Evolutionary conservation across 2,888 invertebrate genomes (phyloP).

Genomic region (Sphinx pinastri): DNA sequence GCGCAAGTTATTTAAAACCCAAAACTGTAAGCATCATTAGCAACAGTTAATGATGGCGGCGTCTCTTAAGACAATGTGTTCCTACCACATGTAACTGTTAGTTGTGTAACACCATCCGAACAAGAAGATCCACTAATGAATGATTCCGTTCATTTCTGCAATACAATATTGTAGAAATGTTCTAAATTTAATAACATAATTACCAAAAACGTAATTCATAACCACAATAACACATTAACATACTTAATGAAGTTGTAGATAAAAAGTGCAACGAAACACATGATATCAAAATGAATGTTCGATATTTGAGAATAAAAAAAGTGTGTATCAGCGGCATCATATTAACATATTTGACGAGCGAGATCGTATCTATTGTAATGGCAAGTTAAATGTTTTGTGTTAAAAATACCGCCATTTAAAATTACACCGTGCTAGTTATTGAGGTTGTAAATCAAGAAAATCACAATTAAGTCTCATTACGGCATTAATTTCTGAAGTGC

Average conservation of each 20-base stretch:
- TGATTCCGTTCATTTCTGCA: background rate
- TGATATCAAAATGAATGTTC: background rate
- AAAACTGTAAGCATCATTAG: slow-evolving; percentile 82
- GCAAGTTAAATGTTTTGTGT: slow-evolving; percentile 15
- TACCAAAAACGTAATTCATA: background rate
- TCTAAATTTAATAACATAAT: background rate
- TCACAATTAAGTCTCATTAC: slow-evolving; percentile 38
- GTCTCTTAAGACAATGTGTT: slow-evolving; percentile 63
- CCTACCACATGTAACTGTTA: slow-evolving; percentile 59
- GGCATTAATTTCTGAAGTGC: slow-evolving; percentile 42
- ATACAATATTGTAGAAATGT: background rate
- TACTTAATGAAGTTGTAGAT: slow-evolving; percentile 36
- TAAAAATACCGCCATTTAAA: slow-evolving; percentile 13
- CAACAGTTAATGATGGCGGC: slow-evolving; percentile 80
- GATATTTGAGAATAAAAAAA: slow-evolving; percentile 17
- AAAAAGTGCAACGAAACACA: slow-evolving; percentile 31
- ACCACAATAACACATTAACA: slow-evolving; percentile 35
- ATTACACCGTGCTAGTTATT: background rate
- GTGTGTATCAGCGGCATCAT: slow-evolving; percentile 5
- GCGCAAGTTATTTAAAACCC: slow-evolving; percentile 78
- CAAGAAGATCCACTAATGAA: background rate
- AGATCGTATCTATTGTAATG: slow-evolving; percentile 19
- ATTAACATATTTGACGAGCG: slow-evolving; percentile 20
- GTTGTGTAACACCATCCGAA: slow-evolving; percentile 46
- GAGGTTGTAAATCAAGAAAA: slow-evolving; percentile 32